Conservation (phyloP, 2,888 invertebrate species). For the Marronus borbonicus region DNA sequence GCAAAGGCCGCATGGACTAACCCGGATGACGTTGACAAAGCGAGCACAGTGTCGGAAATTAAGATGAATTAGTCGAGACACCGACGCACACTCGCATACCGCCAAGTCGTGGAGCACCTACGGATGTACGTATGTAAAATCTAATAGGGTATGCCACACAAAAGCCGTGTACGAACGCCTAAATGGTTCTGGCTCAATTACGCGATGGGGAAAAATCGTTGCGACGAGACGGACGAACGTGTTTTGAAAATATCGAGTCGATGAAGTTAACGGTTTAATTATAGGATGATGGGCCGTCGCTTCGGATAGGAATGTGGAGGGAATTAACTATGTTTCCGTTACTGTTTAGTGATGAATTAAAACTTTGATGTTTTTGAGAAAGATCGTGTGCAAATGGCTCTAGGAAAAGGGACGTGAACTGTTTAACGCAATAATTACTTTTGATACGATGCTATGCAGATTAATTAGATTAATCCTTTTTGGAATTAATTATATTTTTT, state of each 20-base stretch:
- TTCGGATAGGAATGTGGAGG: too few species aligned
- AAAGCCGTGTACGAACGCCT: conserved; percentile 13
- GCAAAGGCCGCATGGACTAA: conserved; percentile 42
- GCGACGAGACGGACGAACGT: conserved; percentile 8
- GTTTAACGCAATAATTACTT: too few species aligned
- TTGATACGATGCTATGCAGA: too few species aligned
- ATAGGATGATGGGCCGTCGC: not conserved
- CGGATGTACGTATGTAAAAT: not conserved
- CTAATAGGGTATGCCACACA: not conserved
- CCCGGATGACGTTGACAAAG: conserved; percentile 65
- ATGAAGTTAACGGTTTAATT: conserved; percentile 20
- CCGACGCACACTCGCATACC: conserved; percentile 49
- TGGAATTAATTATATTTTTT: too few species aligned
- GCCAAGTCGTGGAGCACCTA: not conserved
- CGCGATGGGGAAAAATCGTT: conserved; percentile 22
- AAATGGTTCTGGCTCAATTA: conserved; percentile 13
- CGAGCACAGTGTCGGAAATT: conserved; percentile 65
- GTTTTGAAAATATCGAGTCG: conserved; percentile 26
- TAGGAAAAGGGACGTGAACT: too few species aligned
- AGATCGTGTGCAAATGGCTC: too few species aligned
- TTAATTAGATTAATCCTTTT: too few species aligned
- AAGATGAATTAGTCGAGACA: conserved; percentile 64
- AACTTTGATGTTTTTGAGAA: too few species aligned
- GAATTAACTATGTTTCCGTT: too few species aligned
- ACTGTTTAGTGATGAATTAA: too few species aligned